Percentiles rank a stretch among this genome's conserved stretches.
phyloP scores from a whole-genome alignment of 2,113 vertebrate genomes.

The Amphilophus citrinellus region DNA sequence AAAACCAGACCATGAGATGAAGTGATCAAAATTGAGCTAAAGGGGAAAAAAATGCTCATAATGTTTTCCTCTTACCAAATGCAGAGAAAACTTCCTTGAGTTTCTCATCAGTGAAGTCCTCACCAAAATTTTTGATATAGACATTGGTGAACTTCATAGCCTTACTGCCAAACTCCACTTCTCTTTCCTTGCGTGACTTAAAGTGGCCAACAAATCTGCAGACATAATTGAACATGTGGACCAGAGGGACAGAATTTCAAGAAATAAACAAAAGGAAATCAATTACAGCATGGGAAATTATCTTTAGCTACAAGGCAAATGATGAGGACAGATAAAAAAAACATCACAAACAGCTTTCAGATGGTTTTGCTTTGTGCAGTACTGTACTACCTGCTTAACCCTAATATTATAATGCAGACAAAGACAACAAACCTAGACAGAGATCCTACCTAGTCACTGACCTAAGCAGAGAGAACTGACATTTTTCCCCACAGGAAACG shows the following conservation, averaged over 20 bases:
- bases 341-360: not conserved
- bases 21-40: not conserved
- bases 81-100: slow-evolving; percentile 88
- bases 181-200: slow-evolving; percentile 94
- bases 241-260: not conserved
- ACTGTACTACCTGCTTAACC: not conserved
- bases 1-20: not conserved
- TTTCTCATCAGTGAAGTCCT: slow-evolving; percentile 85
- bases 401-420: slow-evolving; percentile 30
- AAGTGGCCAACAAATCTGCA: slow-evolving; percentile 95
- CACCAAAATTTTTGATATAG: slow-evolving; percentile 95
- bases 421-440: slow-evolving; percentile 27
- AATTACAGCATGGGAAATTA: not conserved
- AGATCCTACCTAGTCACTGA: slow-evolving; percentile 67
- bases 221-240: slow-evolving; percentile 11
- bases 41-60: not conserved
- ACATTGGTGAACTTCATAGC: slow-evolving; percentile 94
- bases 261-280: not conserved
- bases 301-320: not conserved
- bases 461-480: slow-evolving; percentile 67
- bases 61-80: slow-evolving; percentile 83
- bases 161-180: slow-evolving; percentile 88
- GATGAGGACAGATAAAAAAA: not conserved
- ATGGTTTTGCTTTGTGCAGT: not conserved
- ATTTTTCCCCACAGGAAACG: slow-evolving; percentile 56